These are phyloP conservation scores for Halictus rubicundus DNA, from an alignment of 1,140 invertebrate species.

Conservation along the genomic window DNA sequence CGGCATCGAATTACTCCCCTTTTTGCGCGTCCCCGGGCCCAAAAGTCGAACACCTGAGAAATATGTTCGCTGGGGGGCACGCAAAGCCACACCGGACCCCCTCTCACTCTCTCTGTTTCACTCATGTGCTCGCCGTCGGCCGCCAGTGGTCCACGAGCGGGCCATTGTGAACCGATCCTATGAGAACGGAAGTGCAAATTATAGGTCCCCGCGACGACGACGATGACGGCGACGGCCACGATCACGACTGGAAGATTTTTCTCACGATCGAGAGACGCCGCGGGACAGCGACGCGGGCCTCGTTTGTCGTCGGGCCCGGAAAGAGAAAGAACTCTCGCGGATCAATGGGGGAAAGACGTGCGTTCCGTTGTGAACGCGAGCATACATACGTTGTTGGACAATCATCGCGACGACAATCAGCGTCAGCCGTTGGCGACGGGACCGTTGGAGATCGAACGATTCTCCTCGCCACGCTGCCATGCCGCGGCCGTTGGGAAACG, in stretches of 20 bases:
- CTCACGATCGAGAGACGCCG: slow-evolving; percentile 70
- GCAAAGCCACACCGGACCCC: not conserved
- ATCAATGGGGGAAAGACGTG: slow-evolving; percentile 8
- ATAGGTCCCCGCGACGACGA: slow-evolving; percentile 46
- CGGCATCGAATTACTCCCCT: slow-evolving; percentile 70
- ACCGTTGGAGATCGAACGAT: slow-evolving; percentile 23
- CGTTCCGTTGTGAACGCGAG: not conserved
- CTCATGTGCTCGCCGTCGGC: no score
- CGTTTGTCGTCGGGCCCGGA: slow-evolving; percentile 1
- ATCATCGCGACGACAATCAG: no score
- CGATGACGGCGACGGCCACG: no score
- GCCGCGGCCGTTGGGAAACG: not conserved
- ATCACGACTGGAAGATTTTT: slow-evolving; percentile 60
- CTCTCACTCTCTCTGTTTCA: slow-evolving; percentile 14
- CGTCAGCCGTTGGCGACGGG: no score
- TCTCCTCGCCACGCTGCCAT: not conserved
- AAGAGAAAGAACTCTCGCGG: not conserved
- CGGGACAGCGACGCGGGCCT: slow-evolving; percentile 7
- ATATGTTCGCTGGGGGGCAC: slow-evolving; percentile 66
- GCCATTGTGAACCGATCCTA: slow-evolving; percentile 48
- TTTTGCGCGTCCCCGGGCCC: slow-evolving; percentile 33
- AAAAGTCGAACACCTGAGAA: slow-evolving; percentile 63
- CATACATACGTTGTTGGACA: no score
- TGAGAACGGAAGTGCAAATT: slow-evolving; percentile 78
- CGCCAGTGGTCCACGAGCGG: not conserved